Evolutionary conservation across 2,113 vertebrate genomes (phyloP), one percentile per base, ranked within the genome.

Genomic region (Toxostoma redivivum): DNA sequence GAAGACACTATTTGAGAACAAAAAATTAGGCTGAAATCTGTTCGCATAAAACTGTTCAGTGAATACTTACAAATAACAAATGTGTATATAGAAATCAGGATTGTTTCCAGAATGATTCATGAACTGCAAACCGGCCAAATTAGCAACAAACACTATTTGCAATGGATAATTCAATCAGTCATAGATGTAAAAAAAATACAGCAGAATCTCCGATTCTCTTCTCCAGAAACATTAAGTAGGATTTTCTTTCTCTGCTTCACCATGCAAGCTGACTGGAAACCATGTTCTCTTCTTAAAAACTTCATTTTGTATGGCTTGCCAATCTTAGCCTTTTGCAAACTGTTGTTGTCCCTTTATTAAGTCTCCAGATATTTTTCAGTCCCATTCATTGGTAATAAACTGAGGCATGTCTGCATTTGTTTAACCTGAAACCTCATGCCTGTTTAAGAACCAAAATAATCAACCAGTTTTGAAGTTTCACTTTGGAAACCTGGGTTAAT

Each of bases 21-120:
- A 96, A 92, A 89, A 94, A 90, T 44, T 12, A 90, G 74, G 71
- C 81, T 86, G 87, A 97, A 96, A 96, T 96, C 92, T 95, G 93
- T 93, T 97, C 74, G 4, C 53, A 88, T 90, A 88, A 90, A 95
- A 95, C 90, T 93, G 71, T 83, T 95, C 95, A 92, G 74, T 91
- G 95, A 97, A 88, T 95, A 95, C 91, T 92, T 77, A 83, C 81
- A 95, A 97, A 94, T 80, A 96, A 95, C 87, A 96, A 96, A 86
- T 86, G 67, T 93, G 72, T 92, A 86, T 83, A 88, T 78, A 81
- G 80, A 95, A 95, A 88, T 95, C 90, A 94, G 94, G 92, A 92
- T 57, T 81, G 79, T 88, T 96, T 97, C 93, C 95, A 97, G 93
- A 92, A 93, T 93, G 93, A 97, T 93, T 96, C 82, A 88, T 61